Base-by-base conservation (phyloP, 2,797 vertebrate species). In the Sebastes trivittatus region DNA sequence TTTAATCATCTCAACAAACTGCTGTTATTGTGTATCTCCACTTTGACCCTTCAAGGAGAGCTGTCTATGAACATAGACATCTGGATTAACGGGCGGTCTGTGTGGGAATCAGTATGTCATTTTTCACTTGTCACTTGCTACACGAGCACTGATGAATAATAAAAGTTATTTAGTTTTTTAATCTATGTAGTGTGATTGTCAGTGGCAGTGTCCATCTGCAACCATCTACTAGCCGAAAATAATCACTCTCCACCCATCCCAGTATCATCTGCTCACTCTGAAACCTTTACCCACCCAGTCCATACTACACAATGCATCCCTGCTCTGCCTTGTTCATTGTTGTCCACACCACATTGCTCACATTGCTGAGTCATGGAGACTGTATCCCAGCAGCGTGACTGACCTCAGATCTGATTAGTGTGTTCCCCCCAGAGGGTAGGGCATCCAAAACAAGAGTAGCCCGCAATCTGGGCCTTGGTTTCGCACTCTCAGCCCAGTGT, bases 291-390 rank as follows among this genome's bases (percentile, higher is more conserved):
- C 20, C 30, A 46, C 52, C 65, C 64, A 8, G 29, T 66, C 64
- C 64, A 56, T 72, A 46, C 58, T 81, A 78, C 78, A 78, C 78
- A 66, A 38, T 70, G 82, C 79, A 71, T 75, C 72, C 34, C 80
- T 62, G 34, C 69, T 74, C 59, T 72, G 34, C 81, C 58, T 83
- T 87, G 77, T 83, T 81, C 78, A 80, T 78, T 82, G 83, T 84
- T 69, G 49, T 59, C 68, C 55, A 77, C 73, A 82, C 71, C 82
- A 67, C 80, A 74, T 72, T 75, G 72, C 72, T 55, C 62, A 79
- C 79, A 69, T 61, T 80, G 91, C 89, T 91, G 87, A 90, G 52
- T 93, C 87, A 89, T 81, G 73, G 36, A 83, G 65, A 56, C 38
- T 69, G 85, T 66, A 59, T 87, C 54, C 84, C 69, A 82, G 81